Evolutionary conservation across 2,113 vertebrate species (phyloP).

Genomic region (Cathartes aura): DNA sequence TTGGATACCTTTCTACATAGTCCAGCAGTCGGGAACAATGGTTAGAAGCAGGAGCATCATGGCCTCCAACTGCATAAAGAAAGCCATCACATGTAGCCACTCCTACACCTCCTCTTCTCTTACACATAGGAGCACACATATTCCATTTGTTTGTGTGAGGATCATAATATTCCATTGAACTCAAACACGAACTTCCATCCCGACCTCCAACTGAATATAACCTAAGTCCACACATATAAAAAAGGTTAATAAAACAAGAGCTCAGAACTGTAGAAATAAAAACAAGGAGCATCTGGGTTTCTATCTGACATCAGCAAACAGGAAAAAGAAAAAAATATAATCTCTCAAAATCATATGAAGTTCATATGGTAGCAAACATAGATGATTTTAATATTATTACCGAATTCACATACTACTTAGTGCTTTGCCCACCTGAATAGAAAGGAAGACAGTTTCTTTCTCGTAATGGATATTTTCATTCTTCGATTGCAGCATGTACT

Average conservation of each 20-base stretch:
- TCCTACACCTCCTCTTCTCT: slow-evolving; percentile 82
- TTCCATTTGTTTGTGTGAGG: slow-evolving; percentile 85
- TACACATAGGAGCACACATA: slow-evolving; percentile 84
- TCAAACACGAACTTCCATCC: slow-evolving; percentile 83
- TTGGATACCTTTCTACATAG: slow-evolving; percentile 80
- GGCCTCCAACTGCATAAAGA: slow-evolving; percentile 83
- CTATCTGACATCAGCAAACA: neutral
- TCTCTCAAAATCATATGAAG: neutral
- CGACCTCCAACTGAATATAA: slow-evolving; percentile 84
- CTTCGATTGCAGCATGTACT: neutral
- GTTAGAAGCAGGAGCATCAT: slow-evolving; percentile 82
- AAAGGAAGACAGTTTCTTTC: neutral
- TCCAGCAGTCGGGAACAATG: slow-evolving; percentile 80
- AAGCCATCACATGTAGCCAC: slow-evolving; percentile 83
- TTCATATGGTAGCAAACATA: neutral
- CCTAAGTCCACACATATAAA: slow-evolving; percentile 45
- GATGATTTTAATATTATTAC: neutral
- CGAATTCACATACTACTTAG: neutral
- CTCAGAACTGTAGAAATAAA: neutral
- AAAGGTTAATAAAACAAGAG: neutral
- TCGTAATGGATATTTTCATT: neutral
- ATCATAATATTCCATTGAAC: slow-evolving; percentile 84
- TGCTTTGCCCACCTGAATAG: neutral
- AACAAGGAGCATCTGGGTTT: neutral
- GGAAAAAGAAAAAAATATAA: neutral